Base-by-base conservation (phyloP, 2,797 vertebrate genomes). In the Rhinoraja longicauda region DNA sequence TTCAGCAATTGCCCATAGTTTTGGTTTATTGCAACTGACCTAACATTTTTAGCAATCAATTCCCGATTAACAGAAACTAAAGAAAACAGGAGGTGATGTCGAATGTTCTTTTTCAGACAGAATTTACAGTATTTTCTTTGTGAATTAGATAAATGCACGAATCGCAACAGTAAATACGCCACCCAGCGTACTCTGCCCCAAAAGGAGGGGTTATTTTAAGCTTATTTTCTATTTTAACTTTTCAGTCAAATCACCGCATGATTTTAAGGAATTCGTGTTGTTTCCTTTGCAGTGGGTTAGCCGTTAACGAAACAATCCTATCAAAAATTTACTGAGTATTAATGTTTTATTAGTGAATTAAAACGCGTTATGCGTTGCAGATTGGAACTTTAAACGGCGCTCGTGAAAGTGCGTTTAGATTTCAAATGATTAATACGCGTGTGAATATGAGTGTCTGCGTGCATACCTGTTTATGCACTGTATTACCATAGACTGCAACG, bases 1-100 rank as follows among this genome's bases (percentile, higher is more conserved):
- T 92, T 73, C 72, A 73, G 75, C 70, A 92, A 92, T 53, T 92
- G 70, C 53, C 92, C 75, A 67, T 53, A 53, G 15, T 75, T 72
- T 45, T 72, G 70, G 21, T 75, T 92, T 92, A 75, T 75, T 92
- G 90, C 73, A 75, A 75, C 57, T 92, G 72, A 73, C 72, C 70
- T 92, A 73, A 92, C 75, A 73, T 92, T 92, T 92, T 70, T 36
- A 57, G 88, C 24, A 45, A 91, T 45, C 67, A 39, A 24, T 53
- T 39, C 57, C 13, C 45, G 67, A 91, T 5, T 75, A 67, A 91
- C 32, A 45, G 13, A 45, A 75, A n/a, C 7, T 9, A 36, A 92
- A 92, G 39, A 73, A 29, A 73, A 73, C 39, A 36, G 70, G 70
- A 92, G 39, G 12, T 53, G 39, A n/a, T 53, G 70, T 53, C 39